Percentiles rank a stretch among this genome's conserved stretches.
Conservation (phyloP, 2,888 invertebrate species). For the Pristionchus arcanus region DNA sequence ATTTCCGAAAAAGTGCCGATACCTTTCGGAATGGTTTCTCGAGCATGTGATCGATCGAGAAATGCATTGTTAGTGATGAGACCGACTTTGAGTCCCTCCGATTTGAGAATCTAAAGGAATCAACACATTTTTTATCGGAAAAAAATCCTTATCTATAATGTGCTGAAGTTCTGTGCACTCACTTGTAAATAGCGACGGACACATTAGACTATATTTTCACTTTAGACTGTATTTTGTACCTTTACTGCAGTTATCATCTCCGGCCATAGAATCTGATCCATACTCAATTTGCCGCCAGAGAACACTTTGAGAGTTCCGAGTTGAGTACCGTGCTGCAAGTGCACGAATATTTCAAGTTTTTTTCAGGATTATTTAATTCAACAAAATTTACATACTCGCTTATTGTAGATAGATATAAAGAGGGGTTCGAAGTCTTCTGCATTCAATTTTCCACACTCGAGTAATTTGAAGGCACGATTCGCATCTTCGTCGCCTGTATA, state of each 20-base stretch:
- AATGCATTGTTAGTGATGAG: constrained; percentile 81
- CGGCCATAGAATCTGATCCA: constrained; percentile 37
- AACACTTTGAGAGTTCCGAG: constrained; percentile 26
- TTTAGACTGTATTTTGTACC: not conserved
- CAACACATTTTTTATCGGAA: no score
- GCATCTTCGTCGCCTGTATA: constrained; percentile 40
- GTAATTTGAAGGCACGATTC: constrained; percentile 54
- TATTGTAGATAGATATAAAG: constrained; percentile 80
- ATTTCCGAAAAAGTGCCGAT: not conserved
- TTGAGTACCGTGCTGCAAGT: constrained; percentile 23
- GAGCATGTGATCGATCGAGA: constrained; percentile 70
- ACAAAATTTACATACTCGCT: constrained; percentile 72
- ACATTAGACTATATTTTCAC: not conserved
- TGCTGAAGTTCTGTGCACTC: not conserved
- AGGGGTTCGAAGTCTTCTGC: constrained; percentile 79
- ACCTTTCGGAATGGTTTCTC: constrained; percentile 64
- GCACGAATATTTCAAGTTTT: not conserved
- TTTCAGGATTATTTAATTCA: not conserved
- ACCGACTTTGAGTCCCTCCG: constrained; percentile 80
- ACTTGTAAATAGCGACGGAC: not conserved
- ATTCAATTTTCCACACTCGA: constrained; percentile 80
- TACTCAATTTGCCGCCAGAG: not conserved
- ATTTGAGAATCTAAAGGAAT: constrained; percentile 71
- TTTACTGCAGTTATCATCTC: constrained; percentile 56
- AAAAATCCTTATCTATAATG: not conserved